Evolutionary conservation across 2,888 invertebrate species (phyloP).

Genomic region (Autographa gamma): DNA sequence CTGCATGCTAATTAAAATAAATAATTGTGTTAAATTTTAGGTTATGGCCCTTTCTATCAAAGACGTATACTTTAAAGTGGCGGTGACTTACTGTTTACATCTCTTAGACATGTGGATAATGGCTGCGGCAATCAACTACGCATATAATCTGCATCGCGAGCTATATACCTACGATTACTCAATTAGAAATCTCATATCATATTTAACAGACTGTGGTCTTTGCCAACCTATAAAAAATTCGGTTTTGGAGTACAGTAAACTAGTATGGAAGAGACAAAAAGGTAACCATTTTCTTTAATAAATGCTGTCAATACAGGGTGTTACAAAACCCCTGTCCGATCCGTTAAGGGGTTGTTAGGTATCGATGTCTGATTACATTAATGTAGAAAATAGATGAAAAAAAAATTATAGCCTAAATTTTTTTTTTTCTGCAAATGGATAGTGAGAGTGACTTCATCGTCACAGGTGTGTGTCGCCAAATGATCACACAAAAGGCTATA

Average conservation of each 20-base stretch:
- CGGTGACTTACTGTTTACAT: constrained; percentile 64
- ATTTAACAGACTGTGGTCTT: constrained; percentile 68
- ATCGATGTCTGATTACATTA: no score
- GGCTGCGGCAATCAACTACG: constrained; percentile 68
- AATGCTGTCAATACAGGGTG: no score
- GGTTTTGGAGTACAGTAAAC: constrained; percentile 70
- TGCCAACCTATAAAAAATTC: constrained; percentile 65
- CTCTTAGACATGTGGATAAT: constrained; percentile 72
- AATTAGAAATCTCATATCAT: constrained; percentile 67
- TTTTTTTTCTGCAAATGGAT: no score
- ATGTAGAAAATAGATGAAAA: no score
- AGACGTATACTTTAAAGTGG: constrained; percentile 72
- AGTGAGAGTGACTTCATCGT: no score
- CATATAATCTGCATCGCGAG: constrained; percentile 71
- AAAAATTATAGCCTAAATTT: no score
- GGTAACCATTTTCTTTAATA: constrained; percentile 58
- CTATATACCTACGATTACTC: constrained; percentile 73
- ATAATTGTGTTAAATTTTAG: constrained; percentile 58
- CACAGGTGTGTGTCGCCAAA: no score
- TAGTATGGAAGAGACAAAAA: constrained; percentile 79
- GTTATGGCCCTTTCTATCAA: constrained; percentile 62
- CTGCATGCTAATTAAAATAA: background rate
- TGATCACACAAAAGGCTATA: no score
- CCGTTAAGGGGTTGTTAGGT: no score
- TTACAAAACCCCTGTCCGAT: no score